Base-by-base conservation (phyloP, 2,797 vertebrate species). In the Melanotaenia maccullochi region DNA sequence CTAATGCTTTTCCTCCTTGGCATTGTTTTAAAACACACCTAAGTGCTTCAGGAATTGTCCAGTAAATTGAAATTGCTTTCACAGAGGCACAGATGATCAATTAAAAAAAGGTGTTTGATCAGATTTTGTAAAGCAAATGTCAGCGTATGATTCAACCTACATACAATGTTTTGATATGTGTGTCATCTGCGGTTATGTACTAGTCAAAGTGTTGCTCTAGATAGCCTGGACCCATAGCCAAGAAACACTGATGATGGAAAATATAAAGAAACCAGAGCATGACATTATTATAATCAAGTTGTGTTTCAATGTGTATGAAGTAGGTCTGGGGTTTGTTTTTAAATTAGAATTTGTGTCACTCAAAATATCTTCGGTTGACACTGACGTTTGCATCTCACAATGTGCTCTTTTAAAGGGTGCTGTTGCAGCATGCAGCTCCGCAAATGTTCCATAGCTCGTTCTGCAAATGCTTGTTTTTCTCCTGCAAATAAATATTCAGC, bases 171-270 rank as follows among this genome's bases (percentile, higher is more conserved):
- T 7, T 16, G 14, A 16, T 16, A 3, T 42, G 40, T 44, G 42
- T 18, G 42, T 1, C 18, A 44, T 44, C 20, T 44, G 42, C 18
- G 6, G 42, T 65, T 38, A 57, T 22, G 0, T 66, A 49, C 13
- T 65, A 71, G 9, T 66, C 12, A 72, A 25, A 54, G 28, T 36
- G 2, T 36, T 5, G 3, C 47, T 69, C 16, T 65, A 24, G 60
- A 60, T 54, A 65, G 56, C 12, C 56, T 63, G 24, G 60, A 60
- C 61, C 38, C 28, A 4, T 52, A 11, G 9, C 22, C 22, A 24
- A 13, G 13, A 54, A 24, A 54, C 22, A 25, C 24, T 24, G 2
- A 13, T 25, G 24, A 24, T 9, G 20, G 44, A 24, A 12, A 52
- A 52, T 9, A 54, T 1, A 54, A 54, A 13, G 0, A 4, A 13